Evolutionary conservation across 1,140 invertebrate species (phyloP).

Genomic region (Odontomachus brunneus): DNA sequence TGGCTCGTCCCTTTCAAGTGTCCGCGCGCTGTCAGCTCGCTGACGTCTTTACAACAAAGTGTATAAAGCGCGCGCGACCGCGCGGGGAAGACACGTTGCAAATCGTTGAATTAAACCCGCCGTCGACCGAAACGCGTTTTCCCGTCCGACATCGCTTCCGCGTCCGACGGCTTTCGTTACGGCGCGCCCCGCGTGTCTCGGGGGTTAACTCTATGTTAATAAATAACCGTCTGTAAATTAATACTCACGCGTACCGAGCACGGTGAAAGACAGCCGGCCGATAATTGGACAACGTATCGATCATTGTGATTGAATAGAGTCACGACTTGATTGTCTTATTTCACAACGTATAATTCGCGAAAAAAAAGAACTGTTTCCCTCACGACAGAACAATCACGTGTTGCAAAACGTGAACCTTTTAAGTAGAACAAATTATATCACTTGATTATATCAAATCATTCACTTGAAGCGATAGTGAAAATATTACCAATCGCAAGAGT

Average conservation of each 20-base stretch:
- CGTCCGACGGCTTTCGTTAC: conserved; percentile 23
- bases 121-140: conserved; percentile 42
- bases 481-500: no score
- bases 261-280: neutral
- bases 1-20: conserved; percentile 74
- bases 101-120: conserved; percentile 74
- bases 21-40: conserved; percentile 65
- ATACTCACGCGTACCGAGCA: neutral
- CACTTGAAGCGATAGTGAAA: no score
- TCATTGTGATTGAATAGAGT: neutral
- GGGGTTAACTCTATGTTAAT: conserved; percentile 23
- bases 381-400: no score
- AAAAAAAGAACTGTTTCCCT: no score
- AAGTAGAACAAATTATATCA: no score
- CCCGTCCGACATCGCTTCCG: conserved; percentile 41
- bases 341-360: no score
- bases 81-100: conserved; percentile 65
- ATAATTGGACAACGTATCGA: neutral
- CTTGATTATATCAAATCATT: no score
- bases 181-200: neutral
- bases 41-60: conserved; percentile 74
- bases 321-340: no score
- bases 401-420: no score
- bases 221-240: conserved; percentile 41
- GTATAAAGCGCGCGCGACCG: conserved; percentile 46